These are phyloP conservation scores for Actinemys pallida DNA, from an alignment of 2,113 vertebrate genomes.

Conservation along the genomic window DNA sequence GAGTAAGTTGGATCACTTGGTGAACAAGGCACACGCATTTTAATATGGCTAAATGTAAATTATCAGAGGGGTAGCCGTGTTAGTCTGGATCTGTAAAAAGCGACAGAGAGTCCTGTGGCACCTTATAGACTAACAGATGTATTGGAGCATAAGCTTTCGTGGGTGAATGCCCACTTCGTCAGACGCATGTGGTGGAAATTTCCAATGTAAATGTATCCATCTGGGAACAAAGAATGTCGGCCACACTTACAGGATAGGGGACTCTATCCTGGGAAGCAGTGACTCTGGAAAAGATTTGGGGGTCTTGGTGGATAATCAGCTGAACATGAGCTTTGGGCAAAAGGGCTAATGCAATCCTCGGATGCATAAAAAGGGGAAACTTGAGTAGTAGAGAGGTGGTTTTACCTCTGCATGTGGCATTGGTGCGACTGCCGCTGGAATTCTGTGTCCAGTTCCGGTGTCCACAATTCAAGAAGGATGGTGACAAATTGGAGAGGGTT, in stretches of 20 bases:
- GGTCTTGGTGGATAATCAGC: not conserved
- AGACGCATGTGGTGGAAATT: no score
- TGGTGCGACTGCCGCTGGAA: not conserved
- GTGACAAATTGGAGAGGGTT: not conserved
- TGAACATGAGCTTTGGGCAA: not conserved
- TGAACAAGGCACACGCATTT: not conserved
- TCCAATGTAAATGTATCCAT: not conserved
- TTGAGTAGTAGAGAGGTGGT: not conserved
- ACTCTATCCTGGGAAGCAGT: not conserved
- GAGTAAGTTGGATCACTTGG: not conserved
- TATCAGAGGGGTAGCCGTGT: no score
- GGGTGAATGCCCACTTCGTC: no score
- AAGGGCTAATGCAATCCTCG: not conserved
- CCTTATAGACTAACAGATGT: no score
- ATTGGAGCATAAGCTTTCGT: no score
- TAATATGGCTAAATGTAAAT: not conserved
- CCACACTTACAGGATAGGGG: not conserved
- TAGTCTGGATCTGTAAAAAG: no score
- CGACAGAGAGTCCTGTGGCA: no score
- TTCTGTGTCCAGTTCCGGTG: not conserved
- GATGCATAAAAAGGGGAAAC: not conserved
- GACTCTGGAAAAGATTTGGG: not conserved
- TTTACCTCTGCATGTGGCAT: not conserved
- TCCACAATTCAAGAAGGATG: not conserved
- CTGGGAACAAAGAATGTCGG: not conserved